Evolutionary conservation across 2,888 invertebrate species (phyloP), one percentile per base, ranked within the genome.

Genomic region (Philonicus albiceps): DNA sequence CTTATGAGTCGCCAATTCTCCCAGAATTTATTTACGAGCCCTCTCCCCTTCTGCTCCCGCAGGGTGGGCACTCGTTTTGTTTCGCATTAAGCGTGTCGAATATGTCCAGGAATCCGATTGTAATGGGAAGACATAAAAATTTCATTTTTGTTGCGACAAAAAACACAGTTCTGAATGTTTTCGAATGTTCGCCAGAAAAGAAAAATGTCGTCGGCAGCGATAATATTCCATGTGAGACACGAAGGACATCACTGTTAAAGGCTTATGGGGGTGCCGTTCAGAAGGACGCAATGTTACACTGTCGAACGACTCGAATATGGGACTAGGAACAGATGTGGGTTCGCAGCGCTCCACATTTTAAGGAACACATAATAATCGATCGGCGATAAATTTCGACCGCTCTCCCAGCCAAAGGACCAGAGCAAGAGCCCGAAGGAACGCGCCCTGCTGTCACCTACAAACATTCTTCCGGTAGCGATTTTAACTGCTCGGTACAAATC

Each of bases 291-390:
- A 53, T 83, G 83, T 83, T 83, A 64, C 72, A 64, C 83, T 83
- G 64, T 83, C 40, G 85, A 85, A 85, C 40, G 85, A 86, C 76
- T 86, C 76, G 75, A 76, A 86, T 86, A 86, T 75, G 86, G 73
- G 83, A 64, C 83, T 83, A 86, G 86, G 55, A 86, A 86, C 86
- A 86, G 86, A 86, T 86, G 86, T 73, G 86, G 78, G 86, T 86
- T 86, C 86, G 80, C 86, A 86, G 86, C 78, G 55, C 78, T 86
- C 86, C 72, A 86, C 86, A 86, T 86, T 86, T 86, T 86, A 86
- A 86, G 76, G 86, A 86, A 86, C 86, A 86, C 78, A 86, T 86
- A 86, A 86, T 86, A 86, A 80, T 86, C 86, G 86, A 86, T 86
- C 86, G 86, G 73, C 75, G 49, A 86, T 86, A 86, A 86, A 86